These are phyloP conservation scores for Lasioglossum malachurum DNA, from an alignment of 2,888 invertebrate genomes.

Conservation along the genomic window DNA sequence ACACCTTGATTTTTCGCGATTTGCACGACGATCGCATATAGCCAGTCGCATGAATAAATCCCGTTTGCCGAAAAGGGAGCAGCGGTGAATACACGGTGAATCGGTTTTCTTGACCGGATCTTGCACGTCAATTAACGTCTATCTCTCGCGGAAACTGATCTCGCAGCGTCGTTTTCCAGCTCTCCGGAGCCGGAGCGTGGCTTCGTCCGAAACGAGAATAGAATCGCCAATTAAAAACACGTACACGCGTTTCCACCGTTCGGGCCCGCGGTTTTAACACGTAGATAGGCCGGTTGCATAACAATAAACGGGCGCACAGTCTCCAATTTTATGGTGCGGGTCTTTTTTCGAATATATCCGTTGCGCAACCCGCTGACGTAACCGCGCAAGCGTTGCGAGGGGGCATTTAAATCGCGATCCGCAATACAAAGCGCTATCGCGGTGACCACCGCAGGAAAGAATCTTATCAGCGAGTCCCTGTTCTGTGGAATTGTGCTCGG, in stretches of 20 bases:
- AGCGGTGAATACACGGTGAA: background rate
- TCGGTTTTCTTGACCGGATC: background rate
- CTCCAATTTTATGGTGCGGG: conserved; percentile 37
- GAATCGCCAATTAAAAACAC: conserved; percentile 18
- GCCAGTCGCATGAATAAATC: background rate
- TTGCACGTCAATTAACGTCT: background rate
- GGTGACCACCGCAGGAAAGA: conserved; percentile 11
- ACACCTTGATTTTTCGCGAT: background rate
- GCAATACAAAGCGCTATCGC: conserved; percentile 24
- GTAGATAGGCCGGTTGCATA: conserved; percentile 23
- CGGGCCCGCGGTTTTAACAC: background rate
- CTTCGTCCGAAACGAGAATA: background rate
- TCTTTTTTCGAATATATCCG: conserved; percentile 14
- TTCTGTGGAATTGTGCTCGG: background rate
- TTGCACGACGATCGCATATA: background rate
- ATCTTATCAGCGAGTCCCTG: conserved; percentile 40
- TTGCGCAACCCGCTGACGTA: conserved; percentile 47
- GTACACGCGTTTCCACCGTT: background rate
- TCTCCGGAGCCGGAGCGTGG: background rate
- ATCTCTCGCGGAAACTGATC: background rate
- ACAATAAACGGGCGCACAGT: conserved; percentile 36
- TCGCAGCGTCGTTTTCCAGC: background rate
- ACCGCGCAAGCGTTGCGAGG: conserved; percentile 23
- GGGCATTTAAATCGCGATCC: conserved; percentile 46
- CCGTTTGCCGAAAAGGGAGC: background rate